Conservation (phyloP, 92 coral and sea anemone species). For the Ricordea florida region DNA sequence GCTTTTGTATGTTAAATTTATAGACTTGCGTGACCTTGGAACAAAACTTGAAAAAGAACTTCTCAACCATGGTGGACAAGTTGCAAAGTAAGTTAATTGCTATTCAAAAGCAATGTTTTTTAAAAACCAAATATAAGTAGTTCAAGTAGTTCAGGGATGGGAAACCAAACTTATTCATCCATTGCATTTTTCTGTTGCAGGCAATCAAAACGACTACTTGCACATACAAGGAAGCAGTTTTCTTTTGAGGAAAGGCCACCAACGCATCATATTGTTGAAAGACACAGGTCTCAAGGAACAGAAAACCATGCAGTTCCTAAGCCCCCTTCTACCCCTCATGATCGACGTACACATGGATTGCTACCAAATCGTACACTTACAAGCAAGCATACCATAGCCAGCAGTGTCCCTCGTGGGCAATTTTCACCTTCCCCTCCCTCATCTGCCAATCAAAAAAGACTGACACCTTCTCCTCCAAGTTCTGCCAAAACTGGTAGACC, state of each 20-base stretch:
- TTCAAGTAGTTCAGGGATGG: too few species aligned
- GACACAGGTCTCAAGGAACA: background rate
- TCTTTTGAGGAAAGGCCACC: slow-evolving; percentile 52
- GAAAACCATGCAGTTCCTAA: slow-evolving; percentile 46
- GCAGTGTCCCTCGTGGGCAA: slow-evolving; percentile 15
- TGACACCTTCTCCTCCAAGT: slow-evolving; percentile 89
- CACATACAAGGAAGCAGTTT: slow-evolving; percentile 4
- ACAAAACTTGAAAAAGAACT: slow-evolving; percentile 93
- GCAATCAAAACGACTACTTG: slow-evolving; percentile 13
- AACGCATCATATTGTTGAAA: background rate
- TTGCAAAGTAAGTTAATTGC: slow-evolving; percentile 26
- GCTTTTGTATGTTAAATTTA: background rate
- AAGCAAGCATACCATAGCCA: background rate
- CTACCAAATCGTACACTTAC: slow-evolving; percentile 24
- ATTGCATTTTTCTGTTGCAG: background rate
- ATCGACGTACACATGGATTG: slow-evolving; percentile 26
- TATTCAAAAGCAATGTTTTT: background rate
- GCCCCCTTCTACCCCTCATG: slow-evolving; percentile 64
- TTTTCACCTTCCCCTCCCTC: slow-evolving; percentile 70
- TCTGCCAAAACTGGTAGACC: slow-evolving; percentile 84
- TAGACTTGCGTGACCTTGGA: slow-evolving; percentile 92
- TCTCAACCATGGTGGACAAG: slow-evolving; percentile 8
- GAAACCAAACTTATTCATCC: background rate
- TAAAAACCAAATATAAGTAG: too few species aligned
- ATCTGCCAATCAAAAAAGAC: slow-evolving; percentile 37